Evolutionary conservation across 2,797 vertebrate species (phyloP).

Genomic region (Setipinna tenuifilis): DNA sequence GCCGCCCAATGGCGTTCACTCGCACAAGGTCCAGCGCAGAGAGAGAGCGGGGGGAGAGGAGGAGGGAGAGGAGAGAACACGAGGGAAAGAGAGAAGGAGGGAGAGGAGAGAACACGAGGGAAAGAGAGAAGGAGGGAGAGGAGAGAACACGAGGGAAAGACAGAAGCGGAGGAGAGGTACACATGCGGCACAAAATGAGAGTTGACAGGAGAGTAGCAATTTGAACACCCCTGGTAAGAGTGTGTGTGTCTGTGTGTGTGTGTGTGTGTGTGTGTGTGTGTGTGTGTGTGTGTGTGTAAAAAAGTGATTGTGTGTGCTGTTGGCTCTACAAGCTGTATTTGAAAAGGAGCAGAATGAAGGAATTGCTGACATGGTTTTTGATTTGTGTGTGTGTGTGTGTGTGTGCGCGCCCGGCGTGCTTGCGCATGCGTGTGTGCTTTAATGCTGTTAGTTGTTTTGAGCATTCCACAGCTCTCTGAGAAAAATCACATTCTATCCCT

Average conservation of each 20-base stretch:
- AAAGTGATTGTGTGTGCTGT: neutral
- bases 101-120: neutral
- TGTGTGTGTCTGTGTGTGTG: neutral
- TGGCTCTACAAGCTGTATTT: neutral
- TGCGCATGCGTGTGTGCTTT: neutral
- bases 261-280: no score
- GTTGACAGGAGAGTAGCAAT: neutral
- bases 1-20: slow-evolving; percentile 28
- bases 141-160: neutral
- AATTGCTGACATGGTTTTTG: neutral
- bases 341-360: neutral
- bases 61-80: neutral
- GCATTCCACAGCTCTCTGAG: slow-evolving; percentile 22
- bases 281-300: no score
- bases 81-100: slow-evolving; percentile 9
- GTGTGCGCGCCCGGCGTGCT: no score
- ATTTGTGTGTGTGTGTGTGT: neutral
- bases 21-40: slow-evolving; percentile 29
- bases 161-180: neutral
- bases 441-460: slow-evolving; percentile 18
- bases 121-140: slow-evolving; percentile 9
- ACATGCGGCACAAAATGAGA: neutral
- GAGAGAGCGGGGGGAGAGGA: slow-evolving; percentile 11
- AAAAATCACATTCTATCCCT: slow-evolving; percentile 1
- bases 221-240: neutral